A percentile compares a stretch with the other conserved stretches of the same genome.
phyloP scores from a whole-genome alignment of 2,888 invertebrate genomes.

The Idaea biselata region DNA sequence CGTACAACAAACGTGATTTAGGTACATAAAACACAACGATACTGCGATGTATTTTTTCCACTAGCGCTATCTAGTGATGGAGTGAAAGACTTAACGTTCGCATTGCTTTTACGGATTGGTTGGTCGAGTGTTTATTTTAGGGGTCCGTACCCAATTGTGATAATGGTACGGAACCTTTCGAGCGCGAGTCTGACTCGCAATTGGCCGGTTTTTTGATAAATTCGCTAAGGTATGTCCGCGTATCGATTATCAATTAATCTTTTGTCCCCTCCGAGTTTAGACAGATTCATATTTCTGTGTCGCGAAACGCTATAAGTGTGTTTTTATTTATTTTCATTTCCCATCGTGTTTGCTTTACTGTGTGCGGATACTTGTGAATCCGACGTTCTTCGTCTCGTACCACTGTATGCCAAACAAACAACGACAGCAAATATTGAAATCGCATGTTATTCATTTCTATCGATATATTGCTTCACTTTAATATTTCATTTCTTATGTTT shows the following conservation, averaged over 20 bases:
- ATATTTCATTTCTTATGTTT: constrained; percentile 24
- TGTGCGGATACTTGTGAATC: constrained; percentile 34
- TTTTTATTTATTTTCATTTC: constrained; percentile 55
- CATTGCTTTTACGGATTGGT: too few species aligned
- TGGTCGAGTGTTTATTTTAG: too few species aligned
- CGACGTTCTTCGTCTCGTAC: constrained; percentile 49
- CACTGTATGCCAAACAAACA: constrained; percentile 63
- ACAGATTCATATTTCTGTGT: constrained; percentile 60
- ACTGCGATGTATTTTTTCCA: too few species aligned
- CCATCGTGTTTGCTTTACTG: constrained; percentile 49
- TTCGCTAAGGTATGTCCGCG: constrained; percentile 64
- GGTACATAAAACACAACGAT: too few species aligned
- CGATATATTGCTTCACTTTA: constrained; percentile 37
- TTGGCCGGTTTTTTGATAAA: constrained; percentile 75
- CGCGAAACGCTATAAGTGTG: constrained; percentile 47
- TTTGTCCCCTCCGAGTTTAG: constrained; percentile 67
- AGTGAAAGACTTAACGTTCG: too few species aligned
- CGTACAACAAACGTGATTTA: too few species aligned
- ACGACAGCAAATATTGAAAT: constrained; percentile 62
- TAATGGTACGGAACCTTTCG: too few species aligned
- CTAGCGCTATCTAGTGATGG: too few species aligned
- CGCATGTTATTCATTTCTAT: constrained; percentile 63
- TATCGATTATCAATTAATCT: constrained; percentile 78
- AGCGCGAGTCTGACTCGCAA: too few species aligned
- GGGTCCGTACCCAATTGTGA: too few species aligned